Base-by-base conservation (phyloP, 2,888 invertebrate genomes). In the Charanyca ferruginea region DNA sequence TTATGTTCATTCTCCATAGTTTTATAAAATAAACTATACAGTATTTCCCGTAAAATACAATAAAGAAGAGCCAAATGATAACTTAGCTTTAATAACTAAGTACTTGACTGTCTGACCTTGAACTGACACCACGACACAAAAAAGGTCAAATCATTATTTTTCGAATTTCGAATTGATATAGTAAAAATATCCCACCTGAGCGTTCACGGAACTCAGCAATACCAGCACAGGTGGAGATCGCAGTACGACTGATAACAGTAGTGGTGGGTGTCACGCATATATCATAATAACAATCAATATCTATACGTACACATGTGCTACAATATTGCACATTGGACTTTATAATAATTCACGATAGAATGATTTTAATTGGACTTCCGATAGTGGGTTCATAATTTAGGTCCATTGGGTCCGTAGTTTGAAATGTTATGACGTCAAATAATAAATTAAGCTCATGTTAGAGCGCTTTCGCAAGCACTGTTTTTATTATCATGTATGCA, bases 191-290 rank as follows among this genome's bases (percentile, higher is more conserved):
- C 52, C 38, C 54, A 59, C 76, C 76, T 66, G 63, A 66, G 58
- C 38, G 42, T 55, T 54, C 35, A 51, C 53, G 48, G n/a, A 57
- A 63, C 41, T 42, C 64, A 32, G 58, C 71, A 73, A 67, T 68
- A 73, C 68, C 80, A 79, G 60, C 68, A 42, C 84, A 80, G 79
- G 79, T 84, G 81, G 67, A 81, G 83, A 82, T 76, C 64, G 70
- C 64, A 73, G 55, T 65, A 63, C 79, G 65, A 85, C 86, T 87
- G 87, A 87, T 85, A 85, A 82, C 73, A 68, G 54, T 16, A 4
- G 13, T 38, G 16, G 38, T 60, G 41, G 60, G 54, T 69, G 71
- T 74, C 68, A 78, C 49, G 38, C 60, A 68, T 74, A 65, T 71
- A 77, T 69, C 73, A 75, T 69, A 73, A 79, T 63, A 77, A 76